These are phyloP conservation scores for Lophotriccus pileatus DNA, from an alignment of 2,797 vertebrate genomes.

Conservation along the genomic window DNA sequence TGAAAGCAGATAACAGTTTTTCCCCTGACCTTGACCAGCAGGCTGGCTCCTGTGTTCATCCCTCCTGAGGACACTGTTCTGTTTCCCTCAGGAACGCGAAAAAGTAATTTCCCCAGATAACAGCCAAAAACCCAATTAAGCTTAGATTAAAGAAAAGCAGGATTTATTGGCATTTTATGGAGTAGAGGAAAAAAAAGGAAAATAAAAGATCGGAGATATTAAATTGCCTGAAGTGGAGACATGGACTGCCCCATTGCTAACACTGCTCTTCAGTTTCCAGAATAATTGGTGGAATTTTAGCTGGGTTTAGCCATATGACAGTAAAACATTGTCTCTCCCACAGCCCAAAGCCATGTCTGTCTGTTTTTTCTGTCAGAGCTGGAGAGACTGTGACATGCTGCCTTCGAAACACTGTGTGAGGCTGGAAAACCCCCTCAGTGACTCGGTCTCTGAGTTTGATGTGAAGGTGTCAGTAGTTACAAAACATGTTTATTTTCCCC, in stretches of 20 bases:
- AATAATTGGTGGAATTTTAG: slow-evolving; percentile 27
- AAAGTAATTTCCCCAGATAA: slow-evolving; percentile 66
- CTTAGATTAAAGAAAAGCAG: slow-evolving; percentile 65
- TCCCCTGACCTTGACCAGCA: slow-evolving; percentile 42
- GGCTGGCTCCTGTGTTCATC: neutral
- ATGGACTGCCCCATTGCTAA: neutral
- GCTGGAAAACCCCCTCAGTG: neutral
- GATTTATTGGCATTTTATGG: slow-evolving; percentile 56
- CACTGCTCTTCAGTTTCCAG: slow-evolving; percentile 4
- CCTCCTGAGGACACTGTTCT: slow-evolving; percentile 20
- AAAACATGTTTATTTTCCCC: slow-evolving; percentile 22
- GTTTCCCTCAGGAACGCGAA: slow-evolving; percentile 40
- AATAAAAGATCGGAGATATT: slow-evolving; percentile 47
- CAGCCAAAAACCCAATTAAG: slow-evolving; percentile 61
- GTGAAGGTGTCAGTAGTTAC: neutral
- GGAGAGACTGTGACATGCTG: neutral
- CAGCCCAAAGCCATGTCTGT: slow-evolving; percentile 41
- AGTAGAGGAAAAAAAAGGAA: slow-evolving; percentile 25
- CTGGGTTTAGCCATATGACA: neutral
- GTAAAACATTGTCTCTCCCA: neutral
- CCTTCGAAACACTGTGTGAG: neutral
- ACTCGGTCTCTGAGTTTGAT: neutral
- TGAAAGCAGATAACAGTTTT: neutral
- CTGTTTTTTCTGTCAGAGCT: neutral
- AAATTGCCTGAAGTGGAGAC: slow-evolving; percentile 50